Base-by-base conservation (phyloP, 2,113 vertebrate genomes). In the Acinonyx jubatus region DNA sequence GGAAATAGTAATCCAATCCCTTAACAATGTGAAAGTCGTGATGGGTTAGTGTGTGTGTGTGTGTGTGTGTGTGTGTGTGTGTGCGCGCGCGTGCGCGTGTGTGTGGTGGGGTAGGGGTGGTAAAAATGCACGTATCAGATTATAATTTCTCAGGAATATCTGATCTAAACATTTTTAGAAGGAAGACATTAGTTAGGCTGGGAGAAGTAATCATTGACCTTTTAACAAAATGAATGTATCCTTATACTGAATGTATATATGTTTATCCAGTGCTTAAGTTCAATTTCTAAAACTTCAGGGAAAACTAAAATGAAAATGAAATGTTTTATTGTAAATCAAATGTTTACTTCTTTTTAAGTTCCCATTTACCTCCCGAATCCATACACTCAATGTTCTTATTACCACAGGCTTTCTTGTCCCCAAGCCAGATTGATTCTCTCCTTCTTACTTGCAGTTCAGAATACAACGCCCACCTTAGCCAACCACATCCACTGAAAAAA, bases 401-500 rank as follows among this genome's bases (percentile, higher is more conserved):
- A 92, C 82, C 76, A 74, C 9, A 76, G 14, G 69, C 16, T 21
- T 92, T 92, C 81, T 63, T 68, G 45, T 86, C 41, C 36, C 74
- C 36, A 73, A 55, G 83, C 89, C 83, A 93, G 92, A 80, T 80
- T 73, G 15, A 57, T 57, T 93, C 55, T 94, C 63, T 71, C 85
- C 55, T 89, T 19, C 13, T 79, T 16, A 29, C 65, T 1, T 90
- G 84, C 48, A 41, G n/a, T 83, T 96, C 50, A 84, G 79, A 98
- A 96, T 36, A 57, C 21, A 94, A 66, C 14, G 50, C 23, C 78
- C 82, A 89, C 68, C 78, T 89, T 94, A 96, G 18, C 89, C 89
- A 96, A 95, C 92, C 95, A 97, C 63, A 87, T 50, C 84, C 96
- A 97, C 52, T 57, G 65, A 69, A 68, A 92, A 94, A 92, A 48